Conservation (phyloP, 1,140 invertebrate genomes). For the Lepidotrigona ventralis region DNA sequence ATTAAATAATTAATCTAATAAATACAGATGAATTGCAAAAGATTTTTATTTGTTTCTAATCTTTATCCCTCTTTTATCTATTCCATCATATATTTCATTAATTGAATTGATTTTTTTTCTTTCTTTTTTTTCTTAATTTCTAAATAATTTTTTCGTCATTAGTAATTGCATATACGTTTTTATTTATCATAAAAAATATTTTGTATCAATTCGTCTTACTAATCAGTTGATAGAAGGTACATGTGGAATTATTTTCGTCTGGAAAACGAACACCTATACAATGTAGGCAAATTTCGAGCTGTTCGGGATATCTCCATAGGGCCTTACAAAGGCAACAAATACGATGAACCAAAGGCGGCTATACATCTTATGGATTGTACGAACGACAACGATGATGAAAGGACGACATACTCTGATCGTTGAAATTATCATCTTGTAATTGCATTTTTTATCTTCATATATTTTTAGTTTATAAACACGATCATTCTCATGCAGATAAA, state of each 20-base stretch:
- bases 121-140: neutral
- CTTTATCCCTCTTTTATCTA: slow-evolving; percentile 23
- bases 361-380: slow-evolving; percentile 47
- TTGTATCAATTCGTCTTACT: slow-evolving; percentile 50
- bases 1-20: slow-evolving; percentile 30
- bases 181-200: slow-evolving; percentile 12
- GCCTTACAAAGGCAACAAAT: slow-evolving; percentile 83
- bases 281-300: slow-evolving; percentile 95
- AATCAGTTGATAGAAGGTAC: slow-evolving; percentile 82
- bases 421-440: slow-evolving; percentile 53
- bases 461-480: neutral
- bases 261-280: slow-evolving; percentile 97
- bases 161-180: neutral
- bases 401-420: slow-evolving; percentile 42
- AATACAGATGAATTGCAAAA: slow-evolving; percentile 15
- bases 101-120: too few relatives aligned
- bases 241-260: slow-evolving; percentile 96
- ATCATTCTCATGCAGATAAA: neutral
- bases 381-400: slow-evolving; percentile 21
- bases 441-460: neutral
- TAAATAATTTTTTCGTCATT: neutral
- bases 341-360: slow-evolving; percentile 68
- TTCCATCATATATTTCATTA: neutral
- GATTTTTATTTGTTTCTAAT: slow-evolving; percentile 20
- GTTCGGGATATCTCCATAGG: slow-evolving; percentile 90